These are phyloP conservation scores for Chymomyza fuscimana DNA, from an alignment of 2,888 invertebrate genomes.

Conservation along the genomic window DNA sequence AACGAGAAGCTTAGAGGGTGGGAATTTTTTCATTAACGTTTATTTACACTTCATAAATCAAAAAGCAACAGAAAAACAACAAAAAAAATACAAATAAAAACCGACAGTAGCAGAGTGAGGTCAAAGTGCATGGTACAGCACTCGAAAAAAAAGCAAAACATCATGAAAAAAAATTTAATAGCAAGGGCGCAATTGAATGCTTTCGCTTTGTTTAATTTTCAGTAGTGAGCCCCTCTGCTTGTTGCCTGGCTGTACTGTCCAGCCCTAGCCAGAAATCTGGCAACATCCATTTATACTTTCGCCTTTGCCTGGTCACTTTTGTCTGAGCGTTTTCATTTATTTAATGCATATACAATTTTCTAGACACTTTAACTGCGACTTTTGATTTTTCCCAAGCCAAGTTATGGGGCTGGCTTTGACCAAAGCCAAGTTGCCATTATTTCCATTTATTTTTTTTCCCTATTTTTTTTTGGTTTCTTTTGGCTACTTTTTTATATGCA, in stretches of 20 bases:
- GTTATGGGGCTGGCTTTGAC: constrained; percentile 27
- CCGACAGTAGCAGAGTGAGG: background rate
- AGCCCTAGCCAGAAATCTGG: constrained; percentile 1
- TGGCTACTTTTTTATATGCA: background rate
- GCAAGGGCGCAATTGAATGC: constrained; percentile 22
- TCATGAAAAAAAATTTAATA: constrained; percentile 6
- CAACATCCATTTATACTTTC: constrained; percentile 27
- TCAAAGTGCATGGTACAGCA: constrained; percentile 2
- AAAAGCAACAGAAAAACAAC: constrained; percentile 32
- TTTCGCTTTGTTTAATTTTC: constrained; percentile 46
- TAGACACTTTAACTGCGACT: constrained; percentile 72
- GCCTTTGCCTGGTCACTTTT: constrained; percentile 36
- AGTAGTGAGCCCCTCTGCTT: constrained; percentile 21
- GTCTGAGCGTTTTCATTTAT: constrained; percentile 61
- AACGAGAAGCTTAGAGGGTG: background rate
- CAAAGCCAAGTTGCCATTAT: constrained; percentile 38
- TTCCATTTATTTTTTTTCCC: background rate
- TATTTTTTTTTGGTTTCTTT: background rate
- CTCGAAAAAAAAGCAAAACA: constrained; percentile 14
- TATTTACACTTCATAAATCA: constrained; percentile 61
- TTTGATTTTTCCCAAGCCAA: constrained; percentile 50
- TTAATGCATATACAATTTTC: constrained; percentile 73
- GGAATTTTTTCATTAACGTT: constrained; percentile 51
- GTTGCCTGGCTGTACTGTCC: constrained; percentile 19
- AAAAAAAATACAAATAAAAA: constrained; percentile 17